phyloP scores from a whole-genome alignment of 2,888 invertebrate species.

The Strigamia maritima region DNA sequence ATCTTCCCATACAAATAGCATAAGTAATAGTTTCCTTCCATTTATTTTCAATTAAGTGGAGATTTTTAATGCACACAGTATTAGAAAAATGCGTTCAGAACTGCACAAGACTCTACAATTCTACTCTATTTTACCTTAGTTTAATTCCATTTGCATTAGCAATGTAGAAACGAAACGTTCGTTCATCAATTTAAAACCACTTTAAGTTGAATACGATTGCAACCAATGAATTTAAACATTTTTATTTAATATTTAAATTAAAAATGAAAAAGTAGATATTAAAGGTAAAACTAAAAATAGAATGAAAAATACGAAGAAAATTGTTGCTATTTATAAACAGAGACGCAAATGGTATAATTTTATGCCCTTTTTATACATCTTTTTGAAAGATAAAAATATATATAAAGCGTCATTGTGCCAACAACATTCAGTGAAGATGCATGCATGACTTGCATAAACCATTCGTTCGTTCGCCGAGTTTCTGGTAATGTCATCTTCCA shows the following conservation, averaged over 20 bases:
- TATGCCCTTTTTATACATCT: too few species aligned
- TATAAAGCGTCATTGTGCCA: not conserved
- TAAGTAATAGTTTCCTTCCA: not conserved
- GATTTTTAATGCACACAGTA: not conserved
- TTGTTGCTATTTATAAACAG: not conserved
- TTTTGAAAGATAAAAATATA: too few species aligned
- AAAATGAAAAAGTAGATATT: not conserved
- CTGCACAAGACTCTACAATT: not conserved
- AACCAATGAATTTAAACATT: not conserved
- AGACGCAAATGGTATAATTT: too few species aligned
- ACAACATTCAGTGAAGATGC: not conserved
- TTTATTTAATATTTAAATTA: not conserved
- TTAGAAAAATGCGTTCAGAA: not conserved
- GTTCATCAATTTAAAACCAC: not conserved
- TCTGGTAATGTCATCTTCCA: slow-evolving; percentile 1
- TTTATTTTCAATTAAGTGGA: not conserved
- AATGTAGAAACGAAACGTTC: not conserved
- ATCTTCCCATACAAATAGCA: not conserved
- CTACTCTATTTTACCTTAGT: not conserved
- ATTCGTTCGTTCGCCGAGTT: not conserved
- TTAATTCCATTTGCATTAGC: slow-evolving; percentile 10
- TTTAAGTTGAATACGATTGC: not conserved
- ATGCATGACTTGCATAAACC: slow-evolving; percentile 3
- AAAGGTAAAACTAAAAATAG: not conserved
- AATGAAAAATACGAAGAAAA: not conserved